These are phyloP conservation scores for Hypomecis atomaria DNA, from an alignment of 2,888 invertebrate species.

Conservation along the genomic window DNA sequence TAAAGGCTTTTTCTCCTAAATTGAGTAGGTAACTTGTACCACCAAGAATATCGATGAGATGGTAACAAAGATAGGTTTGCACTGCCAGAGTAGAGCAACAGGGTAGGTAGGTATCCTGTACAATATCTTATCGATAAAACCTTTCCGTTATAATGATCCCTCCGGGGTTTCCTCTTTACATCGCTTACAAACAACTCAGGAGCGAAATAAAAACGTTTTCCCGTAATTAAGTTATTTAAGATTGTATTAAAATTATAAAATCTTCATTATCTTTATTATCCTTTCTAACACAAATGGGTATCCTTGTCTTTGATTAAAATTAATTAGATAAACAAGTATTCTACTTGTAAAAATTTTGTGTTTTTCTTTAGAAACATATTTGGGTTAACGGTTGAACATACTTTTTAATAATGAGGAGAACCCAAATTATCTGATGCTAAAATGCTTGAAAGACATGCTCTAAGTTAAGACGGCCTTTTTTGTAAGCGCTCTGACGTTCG, in stretches of 20 bases:
- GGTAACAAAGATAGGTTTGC: conserved; percentile 1
- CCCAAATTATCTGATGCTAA: too few relatives aligned
- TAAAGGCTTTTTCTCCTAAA: neutral
- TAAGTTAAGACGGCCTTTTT: too few relatives aligned
- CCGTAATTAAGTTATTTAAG: conserved; percentile 4
- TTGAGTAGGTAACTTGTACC: neutral
- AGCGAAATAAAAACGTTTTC: conserved; percentile 7
- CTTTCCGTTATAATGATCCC: conserved; percentile 31
- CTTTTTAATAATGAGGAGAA: too few relatives aligned
- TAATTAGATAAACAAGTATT: too few relatives aligned
- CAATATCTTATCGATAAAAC: conserved; percentile 29
- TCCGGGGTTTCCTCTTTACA: conserved; percentile 2
- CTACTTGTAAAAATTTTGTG: too few relatives aligned
- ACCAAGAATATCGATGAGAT: conserved; percentile 10
- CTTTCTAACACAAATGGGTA: too few relatives aligned
- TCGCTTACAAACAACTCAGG: conserved; percentile 1
- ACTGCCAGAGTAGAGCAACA: conserved; percentile 2
- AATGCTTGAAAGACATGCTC: too few relatives aligned
- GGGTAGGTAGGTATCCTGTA: conserved; percentile 7
- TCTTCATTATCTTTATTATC: neutral
- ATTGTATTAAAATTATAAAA: neutral
- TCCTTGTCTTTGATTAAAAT: too few relatives aligned
- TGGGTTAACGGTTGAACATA: too few relatives aligned
- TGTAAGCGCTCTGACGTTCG: too few relatives aligned
- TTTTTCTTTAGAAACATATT: too few relatives aligned